These are phyloP conservation scores for Tragopan temminckii DNA, from an alignment of 2,797 vertebrate species.

Conservation along the genomic window DNA sequence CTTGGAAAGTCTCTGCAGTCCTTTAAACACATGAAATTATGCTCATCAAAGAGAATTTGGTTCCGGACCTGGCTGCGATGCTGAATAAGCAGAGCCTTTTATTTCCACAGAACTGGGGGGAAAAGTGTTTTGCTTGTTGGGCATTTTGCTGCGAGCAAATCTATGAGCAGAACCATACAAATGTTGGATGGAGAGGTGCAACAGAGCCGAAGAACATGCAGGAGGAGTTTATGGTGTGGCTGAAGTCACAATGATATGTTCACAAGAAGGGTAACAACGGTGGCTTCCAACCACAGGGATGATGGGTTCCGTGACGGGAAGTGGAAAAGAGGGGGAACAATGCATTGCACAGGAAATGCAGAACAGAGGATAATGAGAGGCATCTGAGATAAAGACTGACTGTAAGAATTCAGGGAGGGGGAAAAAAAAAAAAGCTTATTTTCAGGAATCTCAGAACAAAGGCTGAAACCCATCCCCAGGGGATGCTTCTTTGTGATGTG, in stretches of 20 bases:
- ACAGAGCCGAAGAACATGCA: fast-evolving
- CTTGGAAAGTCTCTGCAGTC: background rate
- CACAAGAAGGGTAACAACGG: fast-evolving
- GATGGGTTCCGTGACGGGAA: background rate
- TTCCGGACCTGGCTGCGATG: background rate
- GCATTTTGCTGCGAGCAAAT: background rate
- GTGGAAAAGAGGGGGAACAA: background rate
- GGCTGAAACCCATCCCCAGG: background rate
- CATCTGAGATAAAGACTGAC: background rate
- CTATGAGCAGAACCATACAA: background rate
- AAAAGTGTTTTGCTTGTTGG: background rate
- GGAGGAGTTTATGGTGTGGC: background rate
- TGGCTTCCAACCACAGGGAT: background rate
- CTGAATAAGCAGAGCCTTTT: background rate
- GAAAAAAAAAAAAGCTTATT: background rate
- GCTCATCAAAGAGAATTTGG: background rate
- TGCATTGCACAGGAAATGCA: fast-evolving
- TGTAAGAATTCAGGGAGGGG: fast-evolving
- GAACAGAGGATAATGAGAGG: background rate
- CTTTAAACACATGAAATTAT: fast-evolving
- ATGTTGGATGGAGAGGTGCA: fast-evolving
- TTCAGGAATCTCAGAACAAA: background rate
- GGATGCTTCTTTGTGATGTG: background rate
- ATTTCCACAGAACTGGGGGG: background rate
- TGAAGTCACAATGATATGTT: fast-evolving